Evolutionary conservation across 1,140 invertebrate species (phyloP), one percentile per base, ranked within the genome.

Genomic region (Eupeodes corollae): DNA sequence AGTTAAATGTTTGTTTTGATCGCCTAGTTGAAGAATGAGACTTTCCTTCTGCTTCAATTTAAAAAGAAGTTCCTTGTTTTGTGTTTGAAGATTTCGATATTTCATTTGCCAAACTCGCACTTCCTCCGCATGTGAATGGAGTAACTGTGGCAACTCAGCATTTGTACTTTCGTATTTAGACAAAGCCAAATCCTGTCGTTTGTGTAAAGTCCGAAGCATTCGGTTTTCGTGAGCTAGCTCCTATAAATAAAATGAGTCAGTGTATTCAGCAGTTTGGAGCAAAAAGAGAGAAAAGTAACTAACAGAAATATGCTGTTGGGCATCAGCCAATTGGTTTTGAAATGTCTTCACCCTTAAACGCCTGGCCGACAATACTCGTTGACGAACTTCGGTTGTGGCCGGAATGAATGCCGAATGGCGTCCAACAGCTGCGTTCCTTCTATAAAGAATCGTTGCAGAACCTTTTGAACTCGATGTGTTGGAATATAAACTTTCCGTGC

Each of bases 291-390:
- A 40, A 39, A 44, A 35, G 48, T n/a, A 46, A 67, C 61, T 69
- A 67, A 83, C 82, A 65, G 83, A 78, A 26, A 87, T 72, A 62
- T 84, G 83, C 54, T 77, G 82, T 61, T 86, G 84, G 11, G 83
- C 83, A 68, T 86, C 83, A 26, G 83, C 77, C 43, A 88, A 58
- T 67, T 87, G 83, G 67, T 85, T 88, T 69, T 87, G 84, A 40
- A 87, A 65, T 47, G 82, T 78, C 58, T 85, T 84, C 2, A 84
- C 70, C 26, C 81, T 73, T 46, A 86, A 70, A 51, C 84, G 77
- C 69, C 85, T 84, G 3, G 84, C 84, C 0, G 84, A 87, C 47
- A 83, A 68, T 43, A 87, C 77, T 21, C 82, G 71, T 61, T 87
- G 83, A 18, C 78, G 72, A 16, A 86, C 75, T 38, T 67, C 66